Base-by-base conservation (phyloP, 2,888 invertebrate genomes). In the Bugulina stolonifera region DNA sequence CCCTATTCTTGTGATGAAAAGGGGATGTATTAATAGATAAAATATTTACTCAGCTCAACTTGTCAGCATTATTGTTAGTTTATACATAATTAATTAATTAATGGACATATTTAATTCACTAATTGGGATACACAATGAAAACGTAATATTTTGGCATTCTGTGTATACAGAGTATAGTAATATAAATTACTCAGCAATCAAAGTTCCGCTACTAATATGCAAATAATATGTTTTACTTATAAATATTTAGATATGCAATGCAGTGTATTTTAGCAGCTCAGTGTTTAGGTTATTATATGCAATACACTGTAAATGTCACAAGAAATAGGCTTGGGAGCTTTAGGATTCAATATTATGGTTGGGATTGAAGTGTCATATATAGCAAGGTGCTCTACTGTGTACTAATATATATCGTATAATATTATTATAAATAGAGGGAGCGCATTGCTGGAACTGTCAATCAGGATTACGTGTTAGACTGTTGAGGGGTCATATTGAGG, bases 61-160 rank as follows among this genome's bases (percentile, higher is more conserved):
- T n/a, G n/a, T n/a, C n/a, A n/a, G n/a, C n/a, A n/a, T n/a, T n/a
- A n/a, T n/a, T n/a, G n/a, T n/a, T n/a, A n/a, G n/a, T n/a, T n/a
- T n/a, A n/a, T n/a, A n/a, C n/a, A n/a, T n/a, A n/a, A n/a, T 10
- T 43, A 43, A 43, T 43, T 10, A 43, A 10, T 18, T 43, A 43
- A 43, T 43, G 18, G 43, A 18, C 5, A 43, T 32, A 64, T 18
- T 34, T 29, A 23, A 5, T 29, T 14, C 32, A 32, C 27, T 64
- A 64, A 64, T 64, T 64, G n/a, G 3, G 1, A 5, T 22, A 32
- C 25, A 64, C 25, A 25, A 18, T 29, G 27, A 64, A 64, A 64
- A 18, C 64, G n/a, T 64, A 64, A 64, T 64, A 64, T 64, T 64
- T 64, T 64, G 32, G 64, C 32, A 64, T 64, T 64, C 5, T 14